Base-by-base conservation (phyloP, 2,113 vertebrate genomes). In the Saccopteryx leptura region DNA sequence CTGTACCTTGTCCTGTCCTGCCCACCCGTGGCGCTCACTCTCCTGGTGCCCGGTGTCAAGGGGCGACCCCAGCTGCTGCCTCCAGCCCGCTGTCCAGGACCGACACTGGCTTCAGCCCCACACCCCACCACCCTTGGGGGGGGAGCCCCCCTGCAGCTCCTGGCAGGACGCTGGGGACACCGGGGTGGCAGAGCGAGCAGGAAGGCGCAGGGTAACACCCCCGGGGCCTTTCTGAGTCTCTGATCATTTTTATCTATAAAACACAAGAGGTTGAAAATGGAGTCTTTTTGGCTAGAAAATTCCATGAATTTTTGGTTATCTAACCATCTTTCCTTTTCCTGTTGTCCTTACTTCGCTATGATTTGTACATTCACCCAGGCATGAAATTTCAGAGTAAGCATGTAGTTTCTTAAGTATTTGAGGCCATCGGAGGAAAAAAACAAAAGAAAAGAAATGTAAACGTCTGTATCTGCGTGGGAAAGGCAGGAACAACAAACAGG, bases 301-400 rank as follows among this genome's bases (percentile, higher is more conserved):
- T 97, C 97, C 95, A 96, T 56, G 74, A 86, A 82, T 60, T 63
- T 84, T 88, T 92, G 63, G 61, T 92, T 97, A 95, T 97, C 96
- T 75, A 78, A 76, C 31, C 92, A 95, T 97, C 91, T 96, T 95
- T 88, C 81, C 75, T 66, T 56, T 97, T 97, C 96, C 97, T 96
- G 91, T 96, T 95, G 88, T 97, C 92, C 39, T 90, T 85, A 65
- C 92, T 97, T 93, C 81, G 93, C 82, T 96, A 61, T 92, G 95
- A 95, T 94, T 93, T 97, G 88, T 86, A 89, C 74, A 82, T 94
- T 90, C 88, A 93, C 28, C 63, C 96, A 92, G 58, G 85, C 97
- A 82, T 95, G 91, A 97, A 52, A 86, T 90, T 95, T 97, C 95
- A 95, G 71, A 94, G 80, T 90, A 54, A 58, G 88, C 60, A 81